Evolutionary conservation across 2,797 vertebrate genomes (phyloP), one percentile per base, ranked within the genome.

Genomic region (Mus minutoides): DNA sequence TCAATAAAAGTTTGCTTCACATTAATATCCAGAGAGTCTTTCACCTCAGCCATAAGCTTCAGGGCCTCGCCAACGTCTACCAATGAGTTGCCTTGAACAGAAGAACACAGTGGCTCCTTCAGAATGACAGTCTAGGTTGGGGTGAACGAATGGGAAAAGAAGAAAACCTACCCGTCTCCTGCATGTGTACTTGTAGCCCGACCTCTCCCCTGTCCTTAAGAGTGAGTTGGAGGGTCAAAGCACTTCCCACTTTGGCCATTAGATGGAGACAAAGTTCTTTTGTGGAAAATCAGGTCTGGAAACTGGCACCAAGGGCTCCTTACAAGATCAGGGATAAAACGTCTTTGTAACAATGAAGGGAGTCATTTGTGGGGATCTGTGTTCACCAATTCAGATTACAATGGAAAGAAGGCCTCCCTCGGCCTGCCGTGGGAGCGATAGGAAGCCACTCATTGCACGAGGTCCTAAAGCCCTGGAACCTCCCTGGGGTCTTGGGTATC

Each of bases 1-100:
- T 99, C 99, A 64, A 99, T 99, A 96, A 99, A 99, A 96, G 99
- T 99, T 96, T 99, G 99, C 97, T 99, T 99, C 96, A 99, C 99
- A 0, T 98, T 99, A 96, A 99, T 99, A 98, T 99, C 99, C 80
- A 99, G 99, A 0, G 99, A 99, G 85, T 99, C 99, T 94, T 99
- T 99, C 97, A 99, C 99, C 40, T 99, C 99, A 0, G 99, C 99
- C 99, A 99, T 99, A 93, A 99, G 99, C 96, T 99, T 99, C 99
- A 99, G 99, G 94, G 99, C 98, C 91, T 99, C 99, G 0, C 99
- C 99, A 92, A 99, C 98, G 43, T 99, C 99, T 84, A 99, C 97
- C 92, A 99, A 92, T 1, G 99, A 99, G 34, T 97, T 97, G 2
- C 99, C 99, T 98, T 90, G 29, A 88, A 87, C 0, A 78, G 62